phyloP scores from a whole-genome alignment of 2,113 vertebrate species.

The Indicator maculatus region DNA sequence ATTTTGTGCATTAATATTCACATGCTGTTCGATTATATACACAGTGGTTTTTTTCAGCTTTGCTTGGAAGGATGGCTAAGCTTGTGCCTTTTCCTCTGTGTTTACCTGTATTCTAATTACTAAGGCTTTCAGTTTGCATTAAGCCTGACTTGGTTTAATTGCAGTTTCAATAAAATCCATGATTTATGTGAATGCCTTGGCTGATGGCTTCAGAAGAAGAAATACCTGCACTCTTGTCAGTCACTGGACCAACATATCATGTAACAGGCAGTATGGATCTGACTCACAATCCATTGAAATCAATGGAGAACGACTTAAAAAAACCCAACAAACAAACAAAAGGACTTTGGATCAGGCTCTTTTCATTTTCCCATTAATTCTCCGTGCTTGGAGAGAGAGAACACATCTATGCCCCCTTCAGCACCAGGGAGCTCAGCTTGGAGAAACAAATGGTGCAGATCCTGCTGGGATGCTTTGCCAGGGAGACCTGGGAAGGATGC shows the following conservation, averaged over 20 bases:
- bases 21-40: slow-evolving; percentile 76
- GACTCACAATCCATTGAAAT: neutral
- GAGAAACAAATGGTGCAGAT: neutral
- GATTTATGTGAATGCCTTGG: slow-evolving; percentile 71
- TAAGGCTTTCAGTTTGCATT: slow-evolving; percentile 70
- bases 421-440: rapidly evolving
- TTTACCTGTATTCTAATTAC: slow-evolving; percentile 85
- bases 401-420: neutral
- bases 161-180: slow-evolving; percentile 78
- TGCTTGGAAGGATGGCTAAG: slow-evolving; percentile 74
- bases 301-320: neutral
- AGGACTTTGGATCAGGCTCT: neutral
- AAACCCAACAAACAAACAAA: neutral
- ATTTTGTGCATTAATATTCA: slow-evolving; percentile 86
- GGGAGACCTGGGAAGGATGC: neutral
- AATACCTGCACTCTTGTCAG: slow-evolving; percentile 41
- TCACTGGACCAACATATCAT: slow-evolving; percentile 37
- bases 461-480: neutral
- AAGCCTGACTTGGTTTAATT: slow-evolving; percentile 79
- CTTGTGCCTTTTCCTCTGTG: slow-evolving; percentile 75
- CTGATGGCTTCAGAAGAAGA: slow-evolving; percentile 47
- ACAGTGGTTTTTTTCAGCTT: slow-evolving; percentile 75
- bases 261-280: slow-evolving; percentile 32
- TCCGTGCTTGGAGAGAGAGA: neutral
- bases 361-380: neutral